Evolutionary conservation across 2,113 vertebrate species (phyloP).

Genomic region (Lepus europaeus): DNA sequence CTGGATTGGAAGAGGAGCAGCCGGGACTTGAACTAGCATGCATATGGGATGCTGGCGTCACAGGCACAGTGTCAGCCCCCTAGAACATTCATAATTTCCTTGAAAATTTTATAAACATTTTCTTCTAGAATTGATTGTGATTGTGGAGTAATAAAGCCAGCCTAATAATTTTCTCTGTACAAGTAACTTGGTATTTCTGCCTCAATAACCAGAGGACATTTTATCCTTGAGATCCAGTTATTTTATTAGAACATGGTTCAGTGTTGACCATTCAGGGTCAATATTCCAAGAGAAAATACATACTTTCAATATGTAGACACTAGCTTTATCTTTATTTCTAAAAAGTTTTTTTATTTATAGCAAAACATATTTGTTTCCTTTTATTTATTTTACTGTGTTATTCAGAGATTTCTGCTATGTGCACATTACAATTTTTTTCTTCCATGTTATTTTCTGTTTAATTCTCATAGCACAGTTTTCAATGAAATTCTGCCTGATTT

Average conservation of each 20-base stretch:
- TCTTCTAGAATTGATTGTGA: background rate
- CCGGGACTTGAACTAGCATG: no score
- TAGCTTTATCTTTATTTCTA: constrained; percentile 31
- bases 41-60: no score
- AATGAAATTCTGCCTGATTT: background rate
- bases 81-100: background rate
- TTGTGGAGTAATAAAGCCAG: background rate
- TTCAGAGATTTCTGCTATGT: background rate
- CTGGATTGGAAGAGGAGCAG: no score
- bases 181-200: background rate
- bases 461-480: background rate
- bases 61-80: no score
- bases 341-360: background rate
- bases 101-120: background rate
- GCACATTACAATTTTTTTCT: background rate
- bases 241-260: background rate
- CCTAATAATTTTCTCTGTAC: background rate
- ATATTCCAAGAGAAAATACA: background rate
- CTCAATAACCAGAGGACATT: background rate
- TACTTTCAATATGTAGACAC: background rate
- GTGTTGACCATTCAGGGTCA: background rate
- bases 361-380: background rate
- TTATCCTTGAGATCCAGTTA: background rate
- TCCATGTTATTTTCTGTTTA: background rate
- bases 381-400: background rate